Evolutionary conservation across 2,888 invertebrate species (phyloP).

Genomic region (Erebia ligea): DNA sequence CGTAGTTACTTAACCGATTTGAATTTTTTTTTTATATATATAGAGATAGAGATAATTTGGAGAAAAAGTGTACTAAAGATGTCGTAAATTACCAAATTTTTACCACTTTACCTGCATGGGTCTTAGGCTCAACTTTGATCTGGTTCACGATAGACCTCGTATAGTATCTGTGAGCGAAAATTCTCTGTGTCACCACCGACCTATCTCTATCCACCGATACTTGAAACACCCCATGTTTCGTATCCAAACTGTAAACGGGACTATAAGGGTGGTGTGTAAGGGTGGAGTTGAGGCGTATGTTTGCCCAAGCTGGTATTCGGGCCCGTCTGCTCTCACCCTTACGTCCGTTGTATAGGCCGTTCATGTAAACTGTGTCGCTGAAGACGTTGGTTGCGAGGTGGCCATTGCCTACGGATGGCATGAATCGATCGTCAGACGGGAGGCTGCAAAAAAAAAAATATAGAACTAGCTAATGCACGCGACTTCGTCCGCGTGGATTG

Average conservation of each 20-base stretch:
- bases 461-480: neutral
- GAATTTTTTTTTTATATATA: too few species aligned
- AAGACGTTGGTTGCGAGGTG: conserved; percentile 84
- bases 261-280: conserved; percentile 63
- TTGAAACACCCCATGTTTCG: conserved; percentile 73
- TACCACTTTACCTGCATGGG: conserved; percentile 59
- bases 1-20: too few species aligned
- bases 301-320: conserved; percentile 84
- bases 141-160: conserved; percentile 79
- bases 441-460: conserved; percentile 61
- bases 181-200: conserved; percentile 74
- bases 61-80: too few species aligned
- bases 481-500: too few species aligned
- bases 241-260: conserved; percentile 74
- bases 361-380: conserved; percentile 84
- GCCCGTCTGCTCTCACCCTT: conserved; percentile 83
- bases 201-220: conserved; percentile 74
- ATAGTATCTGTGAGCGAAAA: conserved; percentile 76
- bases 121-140: conserved; percentile 72
- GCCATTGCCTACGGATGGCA: conserved; percentile 84
- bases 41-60: too few species aligned
- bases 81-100: neutral
- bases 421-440: conserved; percentile 80
- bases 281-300: conserved; percentile 77
- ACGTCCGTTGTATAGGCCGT: conserved; percentile 83